A percentile compares a stretch with the other conserved stretches of the same genome.
These are phyloP conservation scores for Melieria crassipennis DNA, from an alignment of 2,888 invertebrate genomes.

Conservation along the genomic window DNA sequence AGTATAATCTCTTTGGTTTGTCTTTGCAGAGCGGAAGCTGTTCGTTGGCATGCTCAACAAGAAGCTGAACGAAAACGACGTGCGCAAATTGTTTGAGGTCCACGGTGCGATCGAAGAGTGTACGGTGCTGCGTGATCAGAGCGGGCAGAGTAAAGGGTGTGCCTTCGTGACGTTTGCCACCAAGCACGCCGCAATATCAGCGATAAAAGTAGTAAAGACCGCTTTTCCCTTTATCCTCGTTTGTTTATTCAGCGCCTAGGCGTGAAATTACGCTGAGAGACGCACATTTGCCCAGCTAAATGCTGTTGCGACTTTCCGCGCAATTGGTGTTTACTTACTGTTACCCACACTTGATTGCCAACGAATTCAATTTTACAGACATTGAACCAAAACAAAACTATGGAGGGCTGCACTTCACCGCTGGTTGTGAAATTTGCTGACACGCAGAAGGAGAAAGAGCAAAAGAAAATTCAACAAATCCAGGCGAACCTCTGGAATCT, in stretches of 20 bases:
- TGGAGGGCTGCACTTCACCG: conserved; percentile 99
- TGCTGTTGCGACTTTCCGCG: background rate
- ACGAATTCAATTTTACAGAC: conserved; percentile 63
- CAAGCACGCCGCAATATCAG: conserved; percentile 96
- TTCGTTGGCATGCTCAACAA: conserved; percentile 99
- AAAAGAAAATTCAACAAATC: conserved; percentile 94
- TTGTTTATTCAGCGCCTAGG: no score
- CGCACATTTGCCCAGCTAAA: background rate
- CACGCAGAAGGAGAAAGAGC: conserved; percentile 98
- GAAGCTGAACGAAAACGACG: conserved; percentile 94
- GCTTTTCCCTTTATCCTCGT: no score
- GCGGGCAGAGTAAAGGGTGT: conserved; percentile 97
- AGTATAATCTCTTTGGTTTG: background rate
- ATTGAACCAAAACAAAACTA: conserved; percentile 97
- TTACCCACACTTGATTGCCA: no score
- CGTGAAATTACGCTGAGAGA: background rate
- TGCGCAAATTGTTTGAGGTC: conserved; percentile 88
- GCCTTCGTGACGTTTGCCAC: conserved; percentile 99
- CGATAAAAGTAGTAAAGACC: conserved; percentile 80
- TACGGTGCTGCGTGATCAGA: conserved; percentile 94
- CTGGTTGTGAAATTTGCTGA: conserved; percentile 99
- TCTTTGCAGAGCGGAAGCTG: conserved; percentile 87
- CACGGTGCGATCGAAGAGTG: conserved; percentile 99
- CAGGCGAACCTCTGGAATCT: conserved; percentile 93
- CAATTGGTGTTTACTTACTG: no score